phyloP scores from a whole-genome alignment of 1,140 invertebrate species.

The Geopemphigus sp. region DNA sequence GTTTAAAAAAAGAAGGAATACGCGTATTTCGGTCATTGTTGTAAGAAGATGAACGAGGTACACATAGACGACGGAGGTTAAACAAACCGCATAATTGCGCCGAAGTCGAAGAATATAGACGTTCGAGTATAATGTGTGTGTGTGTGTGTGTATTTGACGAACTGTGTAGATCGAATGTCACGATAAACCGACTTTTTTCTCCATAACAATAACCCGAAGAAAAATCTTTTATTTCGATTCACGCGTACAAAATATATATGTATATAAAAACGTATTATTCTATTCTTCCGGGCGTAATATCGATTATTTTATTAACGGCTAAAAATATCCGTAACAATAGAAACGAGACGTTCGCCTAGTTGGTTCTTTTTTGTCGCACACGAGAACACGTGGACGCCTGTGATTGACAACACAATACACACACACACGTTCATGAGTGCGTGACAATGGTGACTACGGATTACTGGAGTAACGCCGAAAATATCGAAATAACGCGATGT shows the following conservation, averaged over 20 bases:
- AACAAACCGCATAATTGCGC: no score
- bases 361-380: background rate
- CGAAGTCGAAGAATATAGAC: no score
- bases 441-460: conserved; percentile 8
- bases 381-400: background rate
- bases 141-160: background rate
- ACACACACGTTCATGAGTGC: no score
- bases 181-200: background rate
- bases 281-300: background rate
- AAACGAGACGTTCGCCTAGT: conserved; percentile 22
- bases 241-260: background rate
- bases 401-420: background rate
- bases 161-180: background rate
- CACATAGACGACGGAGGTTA: no score
- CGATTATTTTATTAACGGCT: background rate
- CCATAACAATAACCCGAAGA: background rate
- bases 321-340: conserved; percentile 25
- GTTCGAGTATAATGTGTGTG: no score
- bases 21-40: no score
- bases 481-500: background rate
- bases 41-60: no score
- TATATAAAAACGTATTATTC: background rate
- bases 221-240: background rate
- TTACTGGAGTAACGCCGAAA: background rate
- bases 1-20: no score